phyloP scores from a whole-genome alignment of 2,113 vertebrate species.

The Himantopus leucocephalus region DNA sequence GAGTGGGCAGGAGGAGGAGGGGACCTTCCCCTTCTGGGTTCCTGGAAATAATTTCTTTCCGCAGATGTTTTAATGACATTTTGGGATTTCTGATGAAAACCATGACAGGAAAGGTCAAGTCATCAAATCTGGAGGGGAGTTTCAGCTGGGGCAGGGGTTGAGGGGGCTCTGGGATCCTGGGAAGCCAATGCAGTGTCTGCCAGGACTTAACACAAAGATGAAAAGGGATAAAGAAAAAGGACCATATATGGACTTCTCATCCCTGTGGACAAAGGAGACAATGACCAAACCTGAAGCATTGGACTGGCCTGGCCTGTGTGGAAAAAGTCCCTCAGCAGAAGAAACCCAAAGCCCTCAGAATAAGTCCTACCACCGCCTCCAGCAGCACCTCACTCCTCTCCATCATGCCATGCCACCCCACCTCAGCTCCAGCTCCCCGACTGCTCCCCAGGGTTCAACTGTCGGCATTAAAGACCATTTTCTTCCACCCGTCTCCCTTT shows the following conservation, averaged over 20 bases:
- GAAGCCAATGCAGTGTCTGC: not conserved
- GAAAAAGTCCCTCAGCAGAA: not conserved
- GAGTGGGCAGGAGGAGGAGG: not conserved
- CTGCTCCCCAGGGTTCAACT: not conserved
- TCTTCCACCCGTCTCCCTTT: not conserved
- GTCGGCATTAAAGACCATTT: rapidly evolving
- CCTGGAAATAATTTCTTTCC: not conserved
- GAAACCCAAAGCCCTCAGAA: not conserved
- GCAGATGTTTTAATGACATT: not conserved
- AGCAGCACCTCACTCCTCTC: not conserved
- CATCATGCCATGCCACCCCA: not conserved
- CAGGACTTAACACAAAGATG: not conserved
- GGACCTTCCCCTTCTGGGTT: not conserved
- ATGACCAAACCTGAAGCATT: not conserved
- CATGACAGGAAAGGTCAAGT: not conserved
- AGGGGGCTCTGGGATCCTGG: not conserved
- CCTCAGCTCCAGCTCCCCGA: not conserved
- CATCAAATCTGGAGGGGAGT: not conserved
- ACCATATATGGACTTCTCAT: rapidly evolving
- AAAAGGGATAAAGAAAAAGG: not conserved
- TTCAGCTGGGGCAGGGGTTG: not conserved
- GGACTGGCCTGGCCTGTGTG: not conserved
- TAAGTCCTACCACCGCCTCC: not conserved
- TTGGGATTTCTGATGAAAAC: not conserved
- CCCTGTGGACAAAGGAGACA: not conserved